Base-by-base conservation (phyloP, 2,113 vertebrate genomes). In the Eonycteris spelaea region DNA sequence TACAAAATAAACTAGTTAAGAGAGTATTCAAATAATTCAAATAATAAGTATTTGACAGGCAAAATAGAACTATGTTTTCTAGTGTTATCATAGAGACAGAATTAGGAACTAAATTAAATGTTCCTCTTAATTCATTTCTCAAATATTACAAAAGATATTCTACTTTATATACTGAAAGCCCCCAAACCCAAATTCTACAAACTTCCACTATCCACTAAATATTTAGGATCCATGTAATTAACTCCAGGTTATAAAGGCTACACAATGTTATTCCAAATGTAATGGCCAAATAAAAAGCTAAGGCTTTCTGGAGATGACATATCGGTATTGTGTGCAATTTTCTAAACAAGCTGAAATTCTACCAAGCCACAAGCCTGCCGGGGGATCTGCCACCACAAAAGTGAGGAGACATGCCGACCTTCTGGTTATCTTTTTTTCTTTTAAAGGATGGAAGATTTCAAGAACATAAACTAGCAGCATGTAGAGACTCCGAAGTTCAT, bases 381-480 rank as follows among this genome's bases (percentile, higher is more conserved):
- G 11, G 26, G 51, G 28, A 24, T 84, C 77, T 71, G 55, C 57
- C 63, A 73, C 61, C 77, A 55, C 45, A 26, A 61, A 86, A 87
- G 1, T 91, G 5, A 0, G n/a, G 96, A 95, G 67, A 97, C 11
- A 24, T 5, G 0, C 3, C 30, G 53, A 65, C 55, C 24, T 83
- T 85, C 40, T 59, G 74, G 5, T 43, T 12, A 35, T 28, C 12
- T 9, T 45, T 73, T 18, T 21, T 21, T 61, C 51, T 22, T 45
- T 45, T 43, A 13, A 57, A 97, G 80, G 40, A 94, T 51, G 40
- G 26, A 94, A 90, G 82, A 84, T 35, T 86, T 84, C 26, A 86
- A 86, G 33, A 83, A 71, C 22, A 96, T 97, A 63, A 91, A 24
- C 24, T 77, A 55, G 13, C 68, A 43, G 21, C 53, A 57, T n/a